Conservation (phyloP, 2,888 invertebrate species). For the Drosophila incognita region DNA sequence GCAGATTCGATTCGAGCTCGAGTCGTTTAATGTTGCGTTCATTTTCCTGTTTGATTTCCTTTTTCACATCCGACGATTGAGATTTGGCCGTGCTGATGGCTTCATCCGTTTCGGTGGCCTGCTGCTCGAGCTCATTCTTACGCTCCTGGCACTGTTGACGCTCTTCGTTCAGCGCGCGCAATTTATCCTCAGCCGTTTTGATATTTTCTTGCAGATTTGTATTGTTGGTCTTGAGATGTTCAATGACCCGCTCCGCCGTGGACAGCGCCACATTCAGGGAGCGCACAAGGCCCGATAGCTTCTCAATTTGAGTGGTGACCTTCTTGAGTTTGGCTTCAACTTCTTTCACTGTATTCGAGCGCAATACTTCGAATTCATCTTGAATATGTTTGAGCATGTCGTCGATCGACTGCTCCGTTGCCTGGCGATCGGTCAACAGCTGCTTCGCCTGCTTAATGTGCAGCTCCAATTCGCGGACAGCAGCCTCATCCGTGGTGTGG, state of each 20-base stretch:
- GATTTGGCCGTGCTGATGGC: constrained; percentile 87
- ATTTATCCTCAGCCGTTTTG: constrained; percentile 88
- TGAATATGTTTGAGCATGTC: constrained; percentile 88
- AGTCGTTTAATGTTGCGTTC: constrained; percentile 89
- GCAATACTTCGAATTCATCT: constrained; percentile 89
- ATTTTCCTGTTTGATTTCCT: constrained; percentile 88
- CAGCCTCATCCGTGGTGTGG: constrained; percentile 88
- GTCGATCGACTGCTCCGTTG: constrained; percentile 87
- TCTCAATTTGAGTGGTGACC: constrained; percentile 89
- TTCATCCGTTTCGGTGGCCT: constrained; percentile 87
- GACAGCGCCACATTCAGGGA: constrained; percentile 90
- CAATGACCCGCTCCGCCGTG: constrained; percentile 89
- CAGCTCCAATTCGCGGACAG: constrained; percentile 88
- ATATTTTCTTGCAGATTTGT: constrained; percentile 90
- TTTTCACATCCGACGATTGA: constrained; percentile 87
- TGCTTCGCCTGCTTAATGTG: constrained; percentile 86
- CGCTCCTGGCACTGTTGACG: constrained; percentile 87
- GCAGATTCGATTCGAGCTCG: constrained; percentile 90
- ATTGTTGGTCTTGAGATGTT: constrained; percentile 91
- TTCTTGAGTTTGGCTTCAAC: constrained; percentile 90
- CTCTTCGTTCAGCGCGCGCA: constrained; percentile 87
- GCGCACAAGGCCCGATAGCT: constrained; percentile 89
- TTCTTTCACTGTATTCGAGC: constrained; percentile 89
- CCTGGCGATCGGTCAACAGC: constrained; percentile 87
- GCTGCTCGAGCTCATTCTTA: constrained; percentile 85